A percentile compares a stretch with the other conserved stretches of the same genome.
Conservation (phyloP, 2,113 vertebrate species). For the Isurus oxyrinchus region DNA sequence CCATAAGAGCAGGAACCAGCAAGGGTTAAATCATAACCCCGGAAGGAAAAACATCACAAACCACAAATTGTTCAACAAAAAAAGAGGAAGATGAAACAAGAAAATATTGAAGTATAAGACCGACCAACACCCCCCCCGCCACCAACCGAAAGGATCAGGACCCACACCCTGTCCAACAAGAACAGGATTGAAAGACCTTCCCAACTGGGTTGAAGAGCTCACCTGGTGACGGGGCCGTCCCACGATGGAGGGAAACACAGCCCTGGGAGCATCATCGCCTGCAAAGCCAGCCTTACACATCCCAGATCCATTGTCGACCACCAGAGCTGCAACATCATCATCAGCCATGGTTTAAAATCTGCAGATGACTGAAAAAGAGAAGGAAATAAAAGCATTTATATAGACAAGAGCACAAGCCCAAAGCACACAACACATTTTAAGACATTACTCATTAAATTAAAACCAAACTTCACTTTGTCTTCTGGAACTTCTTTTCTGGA, state of each 20-base stretch:
- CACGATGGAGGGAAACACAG: constrained; percentile 42
- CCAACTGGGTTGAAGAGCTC: not conserved
- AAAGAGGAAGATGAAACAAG: not conserved
- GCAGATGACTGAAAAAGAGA: not conserved
- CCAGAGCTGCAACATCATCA: constrained; percentile 54
- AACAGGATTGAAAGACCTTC: not conserved
- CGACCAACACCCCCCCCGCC: not conserved
- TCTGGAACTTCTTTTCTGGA: not conserved
- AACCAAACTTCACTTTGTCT: not conserved
- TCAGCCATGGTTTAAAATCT: constrained; percentile 48
- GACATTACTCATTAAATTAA: not conserved
- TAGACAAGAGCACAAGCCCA: not conserved
- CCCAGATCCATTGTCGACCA: constrained; percentile 55
- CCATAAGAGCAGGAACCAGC: not conserved
- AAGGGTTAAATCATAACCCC: not conserved
- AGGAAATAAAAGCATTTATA: not conserved
- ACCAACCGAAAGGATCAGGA: not conserved
- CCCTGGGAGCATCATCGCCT: constrained; percentile 52
- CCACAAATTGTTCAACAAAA: not conserved
- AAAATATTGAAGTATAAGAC: not conserved
- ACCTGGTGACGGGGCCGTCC: constrained; percentile 44
- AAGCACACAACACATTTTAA: not conserved
- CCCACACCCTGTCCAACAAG: too few relatives aligned
- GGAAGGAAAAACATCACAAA: not conserved
- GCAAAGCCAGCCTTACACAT: constrained; percentile 51